Evolutionary conservation across 2,888 invertebrate genomes (phyloP), one percentile per base, ranked within the genome.

Genomic region (Poecilus cupreus): DNA sequence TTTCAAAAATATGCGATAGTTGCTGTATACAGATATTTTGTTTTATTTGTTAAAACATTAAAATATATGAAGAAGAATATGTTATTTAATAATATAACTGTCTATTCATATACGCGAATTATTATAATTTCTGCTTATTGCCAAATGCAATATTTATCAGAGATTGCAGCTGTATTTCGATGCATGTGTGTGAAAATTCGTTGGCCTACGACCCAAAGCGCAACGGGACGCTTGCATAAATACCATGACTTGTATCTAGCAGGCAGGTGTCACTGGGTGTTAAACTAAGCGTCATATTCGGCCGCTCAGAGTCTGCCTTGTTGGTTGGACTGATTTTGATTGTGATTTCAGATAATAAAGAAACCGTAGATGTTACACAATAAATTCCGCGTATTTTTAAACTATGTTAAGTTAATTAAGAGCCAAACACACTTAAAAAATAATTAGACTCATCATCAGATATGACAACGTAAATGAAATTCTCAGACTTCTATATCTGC

Each of bases 261-360:
- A 39, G 20, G 43, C 70, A 70, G 70, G 70, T 70, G 70, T 70
- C 70, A 20, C 20, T 37, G 43, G 70, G 46, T 46, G 70, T 22
- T 46, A n/a, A n/a, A 37, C 22, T 22, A 20, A 46, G 39, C 70
- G 70, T 18, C 70, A 46, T n/a, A 13, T 51, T 43, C n/a, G 3
- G n/a, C 11, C 51, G 13, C 6, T 8, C 51, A 18, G 51, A 13
- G 18, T n/a, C n/a, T n/a, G n/a, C n/a, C n/a, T n/a, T n/a, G n/a
- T 13, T 57, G 24, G 16, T 6, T 10, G 57, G 11, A n/a, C 24
- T 24, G 57, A 57, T 24, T 57, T n/a, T 2, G 57, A 57, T 57
- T 57, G 10, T 54, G 54, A 54, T 54, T 57, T 22, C n/a, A 57
- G 57, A 57, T 57, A 57, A 2, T 3, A n/a, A 3, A 0, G 10